Conservation (phyloP, 2,888 invertebrate species). For the Prosopocoilus inquinatus region DNA sequence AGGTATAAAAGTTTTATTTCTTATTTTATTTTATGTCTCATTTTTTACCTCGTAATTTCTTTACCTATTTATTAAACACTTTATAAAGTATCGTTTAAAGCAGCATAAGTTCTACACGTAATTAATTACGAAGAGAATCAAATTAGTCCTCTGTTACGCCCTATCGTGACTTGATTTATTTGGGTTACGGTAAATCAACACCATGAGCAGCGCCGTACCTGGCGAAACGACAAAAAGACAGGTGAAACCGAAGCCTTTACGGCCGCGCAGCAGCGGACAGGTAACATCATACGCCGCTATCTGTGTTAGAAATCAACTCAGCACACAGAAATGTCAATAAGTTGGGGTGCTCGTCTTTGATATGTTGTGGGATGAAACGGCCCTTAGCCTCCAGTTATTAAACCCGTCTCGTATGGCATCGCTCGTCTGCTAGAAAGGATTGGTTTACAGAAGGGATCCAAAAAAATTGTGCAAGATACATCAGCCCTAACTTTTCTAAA, state of each 20-base stretch:
- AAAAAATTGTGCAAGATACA: not conserved
- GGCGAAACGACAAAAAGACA: slow-evolving; percentile 38
- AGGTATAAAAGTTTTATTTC: no score
- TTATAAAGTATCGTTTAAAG: no score
- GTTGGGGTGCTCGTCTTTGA: slow-evolving; percentile 37
- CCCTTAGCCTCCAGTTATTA: slow-evolving; percentile 26
- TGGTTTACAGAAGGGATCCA: slow-evolving; percentile 20
- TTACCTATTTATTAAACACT: no score
- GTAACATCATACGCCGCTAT: slow-evolving; percentile 50
- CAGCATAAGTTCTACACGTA: no score
- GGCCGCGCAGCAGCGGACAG: slow-evolving; percentile 31
- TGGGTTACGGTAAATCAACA: slow-evolving; percentile 21
- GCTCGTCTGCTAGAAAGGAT: slow-evolving; percentile 25
- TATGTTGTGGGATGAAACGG: slow-evolving; percentile 23
- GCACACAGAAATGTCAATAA: slow-evolving; percentile 50
- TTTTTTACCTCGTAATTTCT: no score
- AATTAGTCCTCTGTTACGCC: not conserved
- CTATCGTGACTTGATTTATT: not conserved
- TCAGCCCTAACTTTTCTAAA: no score
- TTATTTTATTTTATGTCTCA: no score
- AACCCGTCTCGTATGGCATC: slow-evolving; percentile 27
- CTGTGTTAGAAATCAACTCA: slow-evolving; percentile 49
- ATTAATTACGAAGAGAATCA: no score
- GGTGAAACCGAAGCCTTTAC: slow-evolving; percentile 50
- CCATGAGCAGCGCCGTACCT: slow-evolving; percentile 17